Percentiles rank a stretch among this genome's conserved stretches.
Conservation (phyloP, 2,888 invertebrate genomes). For the Leucoma salicis region DNA sequence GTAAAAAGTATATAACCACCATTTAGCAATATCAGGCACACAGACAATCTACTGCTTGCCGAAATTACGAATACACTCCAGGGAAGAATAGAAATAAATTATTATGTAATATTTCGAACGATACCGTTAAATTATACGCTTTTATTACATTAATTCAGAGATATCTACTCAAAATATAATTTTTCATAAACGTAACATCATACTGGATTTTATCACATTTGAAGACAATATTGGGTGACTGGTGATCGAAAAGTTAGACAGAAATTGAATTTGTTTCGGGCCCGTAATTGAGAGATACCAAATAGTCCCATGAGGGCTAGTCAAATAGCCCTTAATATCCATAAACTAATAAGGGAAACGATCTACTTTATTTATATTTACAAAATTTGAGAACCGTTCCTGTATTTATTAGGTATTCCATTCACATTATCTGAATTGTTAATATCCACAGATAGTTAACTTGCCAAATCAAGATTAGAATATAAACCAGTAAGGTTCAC, state of each 20-base stretch:
- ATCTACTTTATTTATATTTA: slow-evolving; percentile 20
- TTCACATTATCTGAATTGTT: background rate
- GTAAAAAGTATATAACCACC: too few species aligned
- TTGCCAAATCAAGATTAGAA: background rate
- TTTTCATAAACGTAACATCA: too few species aligned
- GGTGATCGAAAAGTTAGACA: slow-evolving; percentile 13
- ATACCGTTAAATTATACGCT: too few species aligned
- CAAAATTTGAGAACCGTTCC: background rate
- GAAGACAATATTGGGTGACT: slow-evolving; percentile 9
- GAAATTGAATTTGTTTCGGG: slow-evolving; percentile 27
- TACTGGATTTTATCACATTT: too few species aligned
- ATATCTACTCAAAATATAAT: too few species aligned
- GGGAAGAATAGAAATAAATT: too few species aligned
- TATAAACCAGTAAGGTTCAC: background rate
- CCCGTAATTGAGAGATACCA: slow-evolving; percentile 27
- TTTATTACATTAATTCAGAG: too few species aligned
- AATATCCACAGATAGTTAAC: background rate
- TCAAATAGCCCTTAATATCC: slow-evolving; percentile 23
- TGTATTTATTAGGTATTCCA: background rate
- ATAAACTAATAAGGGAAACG: slow-evolving; percentile 21
- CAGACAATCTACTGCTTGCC: too few species aligned
- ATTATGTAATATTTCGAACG: too few species aligned
- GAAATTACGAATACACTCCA: too few species aligned
- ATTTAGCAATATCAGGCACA: too few species aligned
- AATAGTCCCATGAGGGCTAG: slow-evolving; percentile 27